Conservation (phyloP, 2,113 vertebrate species). For the Typhlomys cinereus region DNA sequence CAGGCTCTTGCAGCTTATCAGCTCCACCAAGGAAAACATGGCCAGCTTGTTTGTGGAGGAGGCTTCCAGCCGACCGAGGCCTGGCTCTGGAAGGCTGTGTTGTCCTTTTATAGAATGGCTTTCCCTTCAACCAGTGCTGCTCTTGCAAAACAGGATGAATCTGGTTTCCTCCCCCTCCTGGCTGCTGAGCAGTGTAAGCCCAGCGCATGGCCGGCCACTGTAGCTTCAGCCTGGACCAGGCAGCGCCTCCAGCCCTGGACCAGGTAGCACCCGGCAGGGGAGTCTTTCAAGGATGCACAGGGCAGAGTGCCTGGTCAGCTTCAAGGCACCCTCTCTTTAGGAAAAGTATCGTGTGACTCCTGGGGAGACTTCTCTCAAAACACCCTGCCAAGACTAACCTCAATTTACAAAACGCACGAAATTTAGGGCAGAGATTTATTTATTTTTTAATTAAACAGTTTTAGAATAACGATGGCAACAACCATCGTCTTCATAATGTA, state of each 20-base stretch:
- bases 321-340: not conserved
- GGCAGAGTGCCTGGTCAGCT: not conserved
- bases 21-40: slow-evolving; percentile 57
- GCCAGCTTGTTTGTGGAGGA: slow-evolving; percentile 42
- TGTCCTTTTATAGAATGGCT: slow-evolving; percentile 80
- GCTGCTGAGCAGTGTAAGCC: slow-evolving; percentile 60
- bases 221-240: no score
- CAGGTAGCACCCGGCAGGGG: slow-evolving; percentile 5
- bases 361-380: slow-evolving; percentile 10
- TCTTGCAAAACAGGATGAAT: slow-evolving; percentile 80
- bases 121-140: slow-evolving; percentile 64
- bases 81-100: slow-evolving; percentile 32
- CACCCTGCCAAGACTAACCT: not conserved
- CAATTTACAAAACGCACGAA: not conserved
- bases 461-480: not conserved
- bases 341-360: not conserved
- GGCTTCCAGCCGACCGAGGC: slow-evolving; percentile 46
- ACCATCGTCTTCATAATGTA: not conserved
- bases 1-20: slow-evolving; percentile 59
- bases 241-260: not conserved
- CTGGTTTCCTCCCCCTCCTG: slow-evolving; percentile 74
- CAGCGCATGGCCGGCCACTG: slow-evolving; percentile 23
- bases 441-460: not conserved
- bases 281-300: not conserved
- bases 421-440: not conserved